A percentile compares a stretch with the other conserved stretches of the same genome.
phyloP scores from a whole-genome alignment of 2,113 vertebrate genomes.

The Albula goreensis region DNA sequence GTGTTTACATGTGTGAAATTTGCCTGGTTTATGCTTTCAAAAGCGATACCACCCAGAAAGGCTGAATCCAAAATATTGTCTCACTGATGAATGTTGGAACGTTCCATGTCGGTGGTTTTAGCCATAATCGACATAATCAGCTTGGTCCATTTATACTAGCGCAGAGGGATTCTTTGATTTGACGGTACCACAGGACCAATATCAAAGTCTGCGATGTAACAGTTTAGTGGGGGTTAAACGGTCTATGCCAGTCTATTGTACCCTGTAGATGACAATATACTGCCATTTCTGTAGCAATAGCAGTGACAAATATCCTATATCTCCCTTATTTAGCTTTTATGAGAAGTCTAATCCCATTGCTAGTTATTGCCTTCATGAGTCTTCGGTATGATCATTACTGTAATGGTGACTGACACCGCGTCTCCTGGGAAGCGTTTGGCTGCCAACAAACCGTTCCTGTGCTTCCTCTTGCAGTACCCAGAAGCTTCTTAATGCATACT shows the following conservation, averaged over 20 bases:
- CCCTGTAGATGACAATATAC: conserved; percentile 14
- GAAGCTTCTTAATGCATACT: background rate
- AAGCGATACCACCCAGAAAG: background rate
- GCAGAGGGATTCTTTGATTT: no score
- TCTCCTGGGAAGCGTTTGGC: conserved; percentile 12
- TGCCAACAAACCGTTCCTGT: background rate
- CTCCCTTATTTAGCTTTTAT: conserved; percentile 23
- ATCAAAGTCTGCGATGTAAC: background rate
- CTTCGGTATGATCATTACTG: conserved; percentile 11
- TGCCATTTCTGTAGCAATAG: conserved; percentile 5
- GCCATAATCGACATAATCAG: no score
- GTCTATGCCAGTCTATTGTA: background rate
- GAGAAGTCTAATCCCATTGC: conserved; percentile 28
- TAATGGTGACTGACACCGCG: conserved; percentile 24
- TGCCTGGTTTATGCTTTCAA: no score
- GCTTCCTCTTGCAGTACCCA: background rate
- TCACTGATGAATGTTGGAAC: background rate
- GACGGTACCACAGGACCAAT: no score
- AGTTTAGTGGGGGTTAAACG: conserved; percentile 11
- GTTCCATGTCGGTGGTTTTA: no score
- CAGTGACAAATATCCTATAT: conserved; percentile 27
- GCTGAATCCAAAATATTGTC: background rate
- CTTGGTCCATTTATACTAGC: no score
- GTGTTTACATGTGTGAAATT: no score
- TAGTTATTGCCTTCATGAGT: conserved; percentile 26